Conservation (phyloP, 2,113 vertebrate genomes). For the Lagenorhynchus albirostris region DNA sequence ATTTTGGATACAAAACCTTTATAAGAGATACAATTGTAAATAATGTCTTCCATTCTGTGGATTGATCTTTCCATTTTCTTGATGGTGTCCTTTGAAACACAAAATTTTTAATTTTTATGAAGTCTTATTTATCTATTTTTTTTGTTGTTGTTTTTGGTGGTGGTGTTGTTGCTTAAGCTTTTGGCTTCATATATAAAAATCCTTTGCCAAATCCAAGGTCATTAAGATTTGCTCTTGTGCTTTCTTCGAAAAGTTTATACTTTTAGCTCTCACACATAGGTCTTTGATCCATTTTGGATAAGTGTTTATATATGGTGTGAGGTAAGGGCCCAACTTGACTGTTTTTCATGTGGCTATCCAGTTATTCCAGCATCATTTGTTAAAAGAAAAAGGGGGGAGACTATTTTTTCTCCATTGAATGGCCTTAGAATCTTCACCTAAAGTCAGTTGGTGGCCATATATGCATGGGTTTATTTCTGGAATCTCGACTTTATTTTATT, state of each 20-base stretch:
- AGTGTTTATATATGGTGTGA: neutral
- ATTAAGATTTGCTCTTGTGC: neutral
- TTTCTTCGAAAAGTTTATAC: neutral
- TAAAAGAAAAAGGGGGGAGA: too few species aligned
- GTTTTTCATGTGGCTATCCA: too few species aligned
- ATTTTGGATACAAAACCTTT: neutral
- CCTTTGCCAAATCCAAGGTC: neutral
- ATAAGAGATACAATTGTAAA: neutral
- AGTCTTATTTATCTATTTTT: neutral
- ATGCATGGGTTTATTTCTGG: neutral
- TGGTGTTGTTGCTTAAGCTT: neutral
- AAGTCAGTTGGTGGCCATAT: too few species aligned
- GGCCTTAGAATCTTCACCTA: neutral
- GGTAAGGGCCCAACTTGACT: neutral
- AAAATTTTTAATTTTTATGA: neutral
- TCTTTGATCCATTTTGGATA: neutral
- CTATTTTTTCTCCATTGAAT: neutral
- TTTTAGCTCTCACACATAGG: neutral
- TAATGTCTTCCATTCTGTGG: neutral
- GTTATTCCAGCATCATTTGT: neutral
- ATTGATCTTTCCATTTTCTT: neutral
- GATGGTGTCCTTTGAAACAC: neutral
- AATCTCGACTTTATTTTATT: neutral
- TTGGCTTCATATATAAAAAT: neutral
- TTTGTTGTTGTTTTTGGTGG: neutral